A percentile compares a stretch with the other conserved stretches of the same genome.
These are phyloP conservation scores for Mola mola DNA, from an alignment of 2,113 vertebrate species.

Conservation along the genomic window DNA sequence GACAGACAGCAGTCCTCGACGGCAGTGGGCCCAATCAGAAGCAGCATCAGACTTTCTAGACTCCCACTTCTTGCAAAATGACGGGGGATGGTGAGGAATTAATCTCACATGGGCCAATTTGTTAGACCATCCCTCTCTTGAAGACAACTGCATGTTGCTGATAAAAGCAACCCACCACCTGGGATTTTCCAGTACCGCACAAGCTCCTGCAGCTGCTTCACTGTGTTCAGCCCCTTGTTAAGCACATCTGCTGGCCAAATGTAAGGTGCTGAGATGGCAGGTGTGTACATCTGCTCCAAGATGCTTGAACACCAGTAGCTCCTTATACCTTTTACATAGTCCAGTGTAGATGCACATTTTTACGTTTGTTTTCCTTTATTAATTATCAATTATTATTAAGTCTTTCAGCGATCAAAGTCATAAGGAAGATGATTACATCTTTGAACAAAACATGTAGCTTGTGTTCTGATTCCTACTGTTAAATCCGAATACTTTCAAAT, in stretches of 20 bases:
- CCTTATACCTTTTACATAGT: conserved; percentile 25
- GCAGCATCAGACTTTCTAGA: too few relatives aligned
- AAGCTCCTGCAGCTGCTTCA: conserved; percentile 49
- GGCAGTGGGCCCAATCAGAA: too few relatives aligned
- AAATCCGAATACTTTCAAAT: too few relatives aligned
- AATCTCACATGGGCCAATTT: conserved; percentile 31
- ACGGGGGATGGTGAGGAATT: conserved; percentile 17
- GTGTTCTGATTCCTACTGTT: too few relatives aligned
- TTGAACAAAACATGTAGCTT: conserved; percentile 27
- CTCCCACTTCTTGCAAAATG: too few relatives aligned
- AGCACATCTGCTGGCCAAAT: conserved; percentile 69
- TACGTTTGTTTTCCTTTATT: not conserved
- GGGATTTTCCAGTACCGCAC: conserved; percentile 48
- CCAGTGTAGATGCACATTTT: conserved; percentile 11
- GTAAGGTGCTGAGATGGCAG: conserved; percentile 68
- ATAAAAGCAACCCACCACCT: conserved; percentile 50
- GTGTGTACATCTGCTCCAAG: conserved; percentile 36
- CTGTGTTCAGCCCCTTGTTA: conserved; percentile 33
- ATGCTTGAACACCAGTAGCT: conserved; percentile 34
- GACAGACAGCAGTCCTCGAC: too few relatives aligned
- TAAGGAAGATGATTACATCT: not conserved
- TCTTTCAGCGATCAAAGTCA: not conserved
- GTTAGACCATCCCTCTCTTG: conserved; percentile 28
- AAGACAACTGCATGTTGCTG: conserved; percentile 18
- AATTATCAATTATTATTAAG: not conserved